Evolutionary conservation across 2,888 invertebrate genomes (phyloP).

Genomic region (Labia minor): DNA sequence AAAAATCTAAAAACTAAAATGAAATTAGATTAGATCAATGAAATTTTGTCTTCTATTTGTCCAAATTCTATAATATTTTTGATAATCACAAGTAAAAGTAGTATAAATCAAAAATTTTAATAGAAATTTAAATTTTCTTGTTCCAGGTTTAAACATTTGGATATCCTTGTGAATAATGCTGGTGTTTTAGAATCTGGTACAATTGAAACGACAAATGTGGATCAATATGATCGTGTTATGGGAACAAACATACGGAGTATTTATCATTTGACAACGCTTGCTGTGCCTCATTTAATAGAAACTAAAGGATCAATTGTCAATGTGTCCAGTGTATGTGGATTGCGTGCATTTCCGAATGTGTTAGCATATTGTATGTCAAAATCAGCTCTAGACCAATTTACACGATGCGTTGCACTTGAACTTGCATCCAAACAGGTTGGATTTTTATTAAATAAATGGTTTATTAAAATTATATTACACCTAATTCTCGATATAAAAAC

Average conservation of each 20-base stretch:
- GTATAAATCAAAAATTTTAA: too few relatives aligned
- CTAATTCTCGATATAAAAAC: too few relatives aligned
- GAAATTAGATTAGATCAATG: too few relatives aligned
- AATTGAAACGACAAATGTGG: slow-evolving; percentile 40
- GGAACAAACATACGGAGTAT: slow-evolving; percentile 41
- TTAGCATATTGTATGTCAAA: slow-evolving; percentile 47
- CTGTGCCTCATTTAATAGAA: slow-evolving; percentile 39
- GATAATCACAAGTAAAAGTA: too few relatives aligned
- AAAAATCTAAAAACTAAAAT: too few relatives aligned
- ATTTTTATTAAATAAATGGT: background rate
- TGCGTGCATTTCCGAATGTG: slow-evolving; percentile 37
- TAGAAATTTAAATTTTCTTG: too few relatives aligned
- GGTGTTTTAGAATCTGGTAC: slow-evolving; percentile 40
- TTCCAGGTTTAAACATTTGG: slow-evolving; percentile 31
- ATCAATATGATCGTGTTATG: slow-evolving; percentile 43
- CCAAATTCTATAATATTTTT: too few relatives aligned
- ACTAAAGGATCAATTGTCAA: slow-evolving; percentile 42
- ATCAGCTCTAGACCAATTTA: slow-evolving; percentile 48
- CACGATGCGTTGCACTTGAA: slow-evolving; percentile 44
- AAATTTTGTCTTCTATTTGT: too few relatives aligned
- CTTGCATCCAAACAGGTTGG: slow-evolving; percentile 27
- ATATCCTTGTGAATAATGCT: slow-evolving; percentile 34
- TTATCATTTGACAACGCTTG: slow-evolving; percentile 38
- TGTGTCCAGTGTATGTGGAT: slow-evolving; percentile 47
- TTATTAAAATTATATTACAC: too few relatives aligned